Evolutionary conservation across 2,797 vertebrate genomes (phyloP).

Genomic region (Myiotriccus ornatus): DNA sequence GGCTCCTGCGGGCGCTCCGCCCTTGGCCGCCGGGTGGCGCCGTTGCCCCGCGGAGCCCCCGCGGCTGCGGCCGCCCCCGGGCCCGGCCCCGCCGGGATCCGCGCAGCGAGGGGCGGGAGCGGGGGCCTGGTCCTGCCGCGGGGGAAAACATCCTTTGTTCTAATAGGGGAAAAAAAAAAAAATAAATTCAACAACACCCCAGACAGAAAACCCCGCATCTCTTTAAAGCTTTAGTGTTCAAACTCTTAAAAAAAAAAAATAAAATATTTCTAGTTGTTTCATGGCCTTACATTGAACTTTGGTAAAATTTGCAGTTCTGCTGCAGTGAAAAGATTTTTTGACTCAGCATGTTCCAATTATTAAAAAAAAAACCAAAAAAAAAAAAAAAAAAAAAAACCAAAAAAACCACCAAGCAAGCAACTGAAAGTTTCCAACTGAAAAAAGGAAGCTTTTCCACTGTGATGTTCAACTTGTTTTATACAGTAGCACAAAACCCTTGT

Average conservation of each 20-base stretch:
- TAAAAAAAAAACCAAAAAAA: too few relatives aligned
- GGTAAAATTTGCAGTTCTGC: not conserved
- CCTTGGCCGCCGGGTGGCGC: not conserved
- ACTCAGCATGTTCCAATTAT: not conserved
- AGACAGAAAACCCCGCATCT: fast-evolving
- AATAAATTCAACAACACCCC: not conserved
- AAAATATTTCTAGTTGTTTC: not conserved
- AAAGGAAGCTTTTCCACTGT: not conserved
- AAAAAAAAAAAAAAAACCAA: not conserved
- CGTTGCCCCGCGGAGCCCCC: not conserved
- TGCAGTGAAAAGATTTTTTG: not conserved
- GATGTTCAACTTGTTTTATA: not conserved
- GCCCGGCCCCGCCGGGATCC: not conserved
- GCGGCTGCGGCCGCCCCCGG: not conserved
- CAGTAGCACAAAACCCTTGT: not conserved
- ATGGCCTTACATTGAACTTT: not conserved
- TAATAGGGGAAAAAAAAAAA: fast-evolving
- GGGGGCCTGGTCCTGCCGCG: fast-evolving
- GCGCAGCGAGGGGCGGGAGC: not conserved
- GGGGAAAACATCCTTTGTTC: too few relatives aligned
- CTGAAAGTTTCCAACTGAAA: not conserved
- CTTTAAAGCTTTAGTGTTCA: not conserved
- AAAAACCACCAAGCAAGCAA: not conserved
- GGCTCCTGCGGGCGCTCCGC: not conserved
- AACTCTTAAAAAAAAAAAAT: not conserved